These are phyloP conservation scores for Anolis apletophallus DNA, from an alignment of 2,797 vertebrate genomes.

Conservation along the genomic window DNA sequence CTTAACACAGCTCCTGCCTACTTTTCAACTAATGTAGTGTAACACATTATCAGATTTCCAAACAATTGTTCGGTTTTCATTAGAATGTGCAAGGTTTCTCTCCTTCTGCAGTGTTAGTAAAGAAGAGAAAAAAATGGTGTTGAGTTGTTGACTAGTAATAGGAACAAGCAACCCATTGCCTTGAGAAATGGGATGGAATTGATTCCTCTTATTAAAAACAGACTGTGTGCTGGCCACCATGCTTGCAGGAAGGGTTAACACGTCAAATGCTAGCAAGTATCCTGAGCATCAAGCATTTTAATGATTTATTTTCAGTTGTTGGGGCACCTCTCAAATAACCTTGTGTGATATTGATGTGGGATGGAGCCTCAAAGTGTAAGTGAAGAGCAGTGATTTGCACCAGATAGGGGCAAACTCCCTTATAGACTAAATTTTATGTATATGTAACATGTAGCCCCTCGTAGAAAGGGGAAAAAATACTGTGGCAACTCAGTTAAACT, in stretches of 20 bases:
- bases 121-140: slow-evolving; percentile 58
- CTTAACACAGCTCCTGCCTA: slow-evolving; percentile 62
- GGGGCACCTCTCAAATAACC: slow-evolving; percentile 44
- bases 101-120: slow-evolving; percentile 63
- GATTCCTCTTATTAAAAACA: slow-evolving; percentile 78
- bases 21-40: slow-evolving; percentile 73
- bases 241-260: slow-evolving; percentile 66
- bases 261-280: slow-evolving; percentile 68
- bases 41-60: slow-evolving; percentile 76
- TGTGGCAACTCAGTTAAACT: slow-evolving; percentile 30
- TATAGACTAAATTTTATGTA: slow-evolving; percentile 34
- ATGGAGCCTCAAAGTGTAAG: slow-evolving; percentile 44
- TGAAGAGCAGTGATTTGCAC: slow-evolving; percentile 51
- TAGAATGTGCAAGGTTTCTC: slow-evolving; percentile 70
- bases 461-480: slow-evolving; percentile 19
- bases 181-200: slow-evolving; percentile 71
- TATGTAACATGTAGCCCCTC: slow-evolving; percentile 28
- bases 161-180: slow-evolving; percentile 71
- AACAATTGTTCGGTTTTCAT: slow-evolving; percentile 76
- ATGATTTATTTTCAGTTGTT: slow-evolving; percentile 61
- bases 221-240: slow-evolving; percentile 61
- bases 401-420: slow-evolving; percentile 13
- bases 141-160: slow-evolving; percentile 77
- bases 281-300: slow-evolving; percentile 63
- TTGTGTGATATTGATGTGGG: slow-evolving; percentile 42